phyloP scores from a whole-genome alignment of 2,888 invertebrate genomes.

The Coecobrya sp. region DNA sequence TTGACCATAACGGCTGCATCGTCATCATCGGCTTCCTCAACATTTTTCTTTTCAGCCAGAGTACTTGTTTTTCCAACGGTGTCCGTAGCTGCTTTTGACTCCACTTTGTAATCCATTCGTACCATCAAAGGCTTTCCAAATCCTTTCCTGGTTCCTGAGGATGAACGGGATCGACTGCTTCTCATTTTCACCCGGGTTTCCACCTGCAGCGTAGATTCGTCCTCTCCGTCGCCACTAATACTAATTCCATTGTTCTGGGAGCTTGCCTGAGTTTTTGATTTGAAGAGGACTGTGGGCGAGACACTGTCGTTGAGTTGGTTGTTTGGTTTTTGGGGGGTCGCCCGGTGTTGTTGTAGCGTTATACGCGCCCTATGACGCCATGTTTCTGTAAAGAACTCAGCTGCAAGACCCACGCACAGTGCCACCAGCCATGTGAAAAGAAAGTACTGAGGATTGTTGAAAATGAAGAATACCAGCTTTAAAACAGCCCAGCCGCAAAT shows the following conservation, averaged over 20 bases:
- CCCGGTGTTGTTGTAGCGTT: not conserved
- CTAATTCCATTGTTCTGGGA: not conserved
- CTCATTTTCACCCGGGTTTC: slow-evolving; percentile 38
- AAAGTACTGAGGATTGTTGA: slow-evolving; percentile 74
- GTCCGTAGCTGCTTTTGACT: not conserved
- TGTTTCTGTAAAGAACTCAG: slow-evolving; percentile 70
- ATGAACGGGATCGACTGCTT: slow-evolving; percentile 40
- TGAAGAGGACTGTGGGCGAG: slow-evolving; percentile 62
- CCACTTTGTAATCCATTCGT: slow-evolving; percentile 57
- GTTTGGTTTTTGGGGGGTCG: not conserved
- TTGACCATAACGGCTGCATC: not conserved
- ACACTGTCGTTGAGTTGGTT: not conserved
- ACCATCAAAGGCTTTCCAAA: slow-evolving; percentile 69
- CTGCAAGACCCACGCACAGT: slow-evolving; percentile 53
- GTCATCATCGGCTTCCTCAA: not conserved
- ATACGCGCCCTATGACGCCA: slow-evolving; percentile 38
- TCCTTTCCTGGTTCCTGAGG: slow-evolving; percentile 27
- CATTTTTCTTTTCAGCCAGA: not conserved
- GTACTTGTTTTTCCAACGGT: not conserved
- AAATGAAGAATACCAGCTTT: slow-evolving; percentile 52
- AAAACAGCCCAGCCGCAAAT: slow-evolving; percentile 60
- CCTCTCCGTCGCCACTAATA: slow-evolving; percentile 1
- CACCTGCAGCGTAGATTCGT: not conserved
- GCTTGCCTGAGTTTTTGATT: not conserved
- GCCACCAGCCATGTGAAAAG: slow-evolving; percentile 67